Percentiles rank a stretch among this genome's conserved stretches.
phyloP scores from a whole-genome alignment of 2,888 invertebrate genomes.

The Eupsilia transversa region DNA sequence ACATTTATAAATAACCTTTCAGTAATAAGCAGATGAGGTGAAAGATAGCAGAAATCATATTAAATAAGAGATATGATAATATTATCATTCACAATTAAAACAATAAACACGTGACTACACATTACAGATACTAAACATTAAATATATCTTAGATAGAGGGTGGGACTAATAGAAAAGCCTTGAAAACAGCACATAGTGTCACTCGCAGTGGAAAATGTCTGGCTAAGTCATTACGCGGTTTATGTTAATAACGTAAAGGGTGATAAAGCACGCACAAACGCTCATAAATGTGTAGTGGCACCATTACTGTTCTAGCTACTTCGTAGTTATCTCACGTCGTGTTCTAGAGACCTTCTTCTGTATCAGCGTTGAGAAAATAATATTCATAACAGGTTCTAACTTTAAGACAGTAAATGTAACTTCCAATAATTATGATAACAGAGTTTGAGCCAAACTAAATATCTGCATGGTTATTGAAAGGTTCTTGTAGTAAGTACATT shows the following conservation, averaged over 20 bases:
- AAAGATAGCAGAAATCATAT: conserved; percentile 43
- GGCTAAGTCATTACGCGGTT: conserved; percentile 78
- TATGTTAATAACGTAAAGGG: conserved; percentile 78
- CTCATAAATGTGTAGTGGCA: conserved; percentile 77
- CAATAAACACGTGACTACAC: conserved; percentile 57
- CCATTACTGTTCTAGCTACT: conserved; percentile 70
- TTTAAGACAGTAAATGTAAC: conserved; percentile 55
- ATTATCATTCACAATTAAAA: conserved; percentile 49
- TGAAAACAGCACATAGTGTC: conserved; percentile 69
- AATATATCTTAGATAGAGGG: conserved; percentile 51
- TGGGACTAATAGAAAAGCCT: conserved; percentile 67
- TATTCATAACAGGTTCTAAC: conserved; percentile 62
- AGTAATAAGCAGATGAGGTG: conserved; percentile 38
- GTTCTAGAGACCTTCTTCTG: conserved; percentile 67
- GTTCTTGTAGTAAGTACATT: not conserved
- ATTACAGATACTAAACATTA: conserved; percentile 39
- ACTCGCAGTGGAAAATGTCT: conserved; percentile 75
- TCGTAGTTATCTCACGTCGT: conserved; percentile 76
- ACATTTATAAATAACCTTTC: conserved; percentile 45
- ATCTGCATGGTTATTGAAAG: not conserved
- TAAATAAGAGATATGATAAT: conserved; percentile 40
- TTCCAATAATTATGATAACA: conserved; percentile 30
- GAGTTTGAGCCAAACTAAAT: not conserved
- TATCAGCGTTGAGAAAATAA: conserved; percentile 60
- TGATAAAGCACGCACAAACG: conserved; percentile 86